Base-by-base conservation (phyloP, 1,140 invertebrate genomes). In the Oppia nitens region DNA sequence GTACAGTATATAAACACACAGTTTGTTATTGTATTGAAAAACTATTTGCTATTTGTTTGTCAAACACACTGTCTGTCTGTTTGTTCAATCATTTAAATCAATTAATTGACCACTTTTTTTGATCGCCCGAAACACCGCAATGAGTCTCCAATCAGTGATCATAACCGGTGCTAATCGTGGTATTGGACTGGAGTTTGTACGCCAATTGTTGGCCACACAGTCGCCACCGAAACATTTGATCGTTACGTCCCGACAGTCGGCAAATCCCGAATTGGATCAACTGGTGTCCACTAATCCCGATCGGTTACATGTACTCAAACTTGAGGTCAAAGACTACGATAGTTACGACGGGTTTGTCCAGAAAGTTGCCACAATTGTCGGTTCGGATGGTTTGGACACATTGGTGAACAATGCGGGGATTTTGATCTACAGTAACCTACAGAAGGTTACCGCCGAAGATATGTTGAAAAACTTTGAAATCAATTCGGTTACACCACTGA, bases 161-260 rank as follows among this genome's bases (percentile, higher is more conserved):
- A 81, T 92, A 59, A 93, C 88, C 9, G 89, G 89, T 25, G 83
- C 83, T 52, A 92, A 90, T 69, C 78, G 89, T 47, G 89, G 90
- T 20, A 71, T 93, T 47, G 89, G 89, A 21, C 72, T 92, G 27
- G 86, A 87, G 50, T 73, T 93, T 57, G 80, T 90, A 1, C 84
- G 82, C 72, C 77, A 82, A 69, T 65, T 85, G 23, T 59, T 67
- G 32, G 64, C 69, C 45, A 65, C 72, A 2, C 63, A 70, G 26
- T 75, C 75, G 60, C 72, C 75, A 25, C 78, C 81, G 28, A 70
- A 79, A 67, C 68, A 77, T 67, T 72, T 86, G n/a, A 81, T 87
- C 64, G 83, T 83, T 28, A 83, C 84, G 55, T 87, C 83, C 68
- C 77, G 85, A 58, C 74, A 83, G 62, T 70, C 76, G 12, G 70